These are phyloP conservation scores for Labroides dimidiatus DNA, from an alignment of 2,797 vertebrate genomes.

Conservation along the genomic window DNA sequence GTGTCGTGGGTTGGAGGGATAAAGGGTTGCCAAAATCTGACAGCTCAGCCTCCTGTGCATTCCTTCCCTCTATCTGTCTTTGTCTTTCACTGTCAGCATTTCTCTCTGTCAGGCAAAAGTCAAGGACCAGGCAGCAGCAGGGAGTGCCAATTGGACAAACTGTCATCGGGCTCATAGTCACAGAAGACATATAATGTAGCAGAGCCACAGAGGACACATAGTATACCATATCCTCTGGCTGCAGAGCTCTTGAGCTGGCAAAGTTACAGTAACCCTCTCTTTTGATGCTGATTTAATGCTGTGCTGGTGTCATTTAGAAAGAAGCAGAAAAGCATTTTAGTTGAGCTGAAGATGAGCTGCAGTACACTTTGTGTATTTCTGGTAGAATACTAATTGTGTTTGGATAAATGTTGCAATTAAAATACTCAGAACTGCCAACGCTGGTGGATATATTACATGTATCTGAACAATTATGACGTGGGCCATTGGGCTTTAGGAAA, in stretches of 20 bases:
- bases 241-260: slow-evolving; percentile 18
- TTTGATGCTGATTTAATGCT: slow-evolving; percentile 25
- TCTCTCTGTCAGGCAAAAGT: slow-evolving; percentile 45
- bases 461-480: slow-evolving; percentile 15
- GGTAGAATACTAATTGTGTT: not conserved
- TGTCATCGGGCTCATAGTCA: slow-evolving; percentile 50
- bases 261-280: slow-evolving; percentile 18
- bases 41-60: slow-evolving; percentile 55
- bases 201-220: slow-evolving; percentile 28
- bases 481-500: not conserved
- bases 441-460: not conserved
- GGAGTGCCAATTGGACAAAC: slow-evolving; percentile 44
- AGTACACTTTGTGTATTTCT: slow-evolving; percentile 12
- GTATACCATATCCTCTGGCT: not conserved
- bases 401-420: slow-evolving; percentile 8
- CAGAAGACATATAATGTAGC: slow-evolving; percentile 29
- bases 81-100: slow-evolving; percentile 57
- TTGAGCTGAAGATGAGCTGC: not conserved
- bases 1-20: slow-evolving; percentile 27
- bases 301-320: slow-evolving; percentile 17
- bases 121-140: slow-evolving; percentile 20
- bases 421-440: slow-evolving; percentile 9
- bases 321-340: slow-evolving; percentile 10
- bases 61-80: slow-evolving; percentile 39
- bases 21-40: slow-evolving; percentile 51